A percentile compares a stretch with the other conserved stretches of the same genome.
Evolutionary conservation across 2,113 vertebrate genomes (phyloP).

Genomic region (Lampris megalopsis): DNA sequence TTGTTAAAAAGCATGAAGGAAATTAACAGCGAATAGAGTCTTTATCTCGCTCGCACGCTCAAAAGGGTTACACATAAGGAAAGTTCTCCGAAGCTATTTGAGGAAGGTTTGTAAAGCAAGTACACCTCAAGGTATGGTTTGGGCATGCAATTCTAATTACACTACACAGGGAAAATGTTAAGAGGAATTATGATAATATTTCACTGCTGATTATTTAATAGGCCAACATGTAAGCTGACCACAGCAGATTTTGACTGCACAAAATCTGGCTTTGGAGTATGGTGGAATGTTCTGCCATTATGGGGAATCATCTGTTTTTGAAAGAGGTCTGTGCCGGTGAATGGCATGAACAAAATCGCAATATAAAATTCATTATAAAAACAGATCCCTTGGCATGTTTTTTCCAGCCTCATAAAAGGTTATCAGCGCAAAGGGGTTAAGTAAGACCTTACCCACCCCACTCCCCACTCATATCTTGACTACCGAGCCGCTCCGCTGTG

Average conservation of each 20-base stretch:
- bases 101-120: constrained; percentile 67
- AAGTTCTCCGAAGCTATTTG: constrained; percentile 70
- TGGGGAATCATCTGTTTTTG: neutral
- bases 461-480: constrained; percentile 43
- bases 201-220: constrained; percentile 64
- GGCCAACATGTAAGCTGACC: constrained; percentile 50
- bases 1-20: constrained; percentile 62
- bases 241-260: constrained; percentile 47
- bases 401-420: constrained; percentile 1
- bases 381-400: constrained; percentile 13
- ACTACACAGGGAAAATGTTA: constrained; percentile 47
- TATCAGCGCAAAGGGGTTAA: constrained; percentile 19
- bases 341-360: constrained; percentile 12
- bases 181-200: constrained; percentile 59
- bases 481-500: constrained; percentile 44
- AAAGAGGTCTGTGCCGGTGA: neutral
- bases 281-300: constrained; percentile 6
- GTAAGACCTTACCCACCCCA: constrained; percentile 39
- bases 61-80: constrained; percentile 57
- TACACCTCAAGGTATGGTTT: constrained; percentile 68
- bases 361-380: constrained; percentile 20
- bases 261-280: constrained; percentile 36
- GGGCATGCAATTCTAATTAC: constrained; percentile 61
- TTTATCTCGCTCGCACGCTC: constrained; percentile 64
- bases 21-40: constrained; percentile 61